Conservation (phyloP, 2,888 invertebrate species). For the Watsonalla binaria region DNA sequence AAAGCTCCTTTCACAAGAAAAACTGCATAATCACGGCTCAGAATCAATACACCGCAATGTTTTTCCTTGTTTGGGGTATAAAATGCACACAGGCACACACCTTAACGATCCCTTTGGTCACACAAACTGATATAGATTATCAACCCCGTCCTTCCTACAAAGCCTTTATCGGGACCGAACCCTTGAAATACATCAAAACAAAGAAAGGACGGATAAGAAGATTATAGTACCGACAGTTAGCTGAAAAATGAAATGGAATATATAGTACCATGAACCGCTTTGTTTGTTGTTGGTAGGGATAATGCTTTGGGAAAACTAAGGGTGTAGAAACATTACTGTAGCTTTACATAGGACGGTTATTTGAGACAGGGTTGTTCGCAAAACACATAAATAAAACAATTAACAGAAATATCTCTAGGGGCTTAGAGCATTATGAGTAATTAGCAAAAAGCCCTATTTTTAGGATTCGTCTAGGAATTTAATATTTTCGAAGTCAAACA, state of each 20-base stretch:
- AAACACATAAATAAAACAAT: too few species aligned
- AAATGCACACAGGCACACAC: slow-evolving; percentile 22
- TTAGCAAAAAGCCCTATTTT: too few species aligned
- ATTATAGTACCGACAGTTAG: slow-evolving; percentile 47
- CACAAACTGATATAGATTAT: slow-evolving; percentile 66
- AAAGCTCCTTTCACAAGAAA: slow-evolving; percentile 2
- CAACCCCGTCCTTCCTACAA: slow-evolving; percentile 54
- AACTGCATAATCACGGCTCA: slow-evolving; percentile 28
- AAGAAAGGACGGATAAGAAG: slow-evolving; percentile 57
- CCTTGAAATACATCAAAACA: slow-evolving; percentile 60
- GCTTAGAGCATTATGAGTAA: too few species aligned
- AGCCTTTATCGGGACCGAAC: slow-evolving; percentile 47
- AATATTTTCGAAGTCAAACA: too few species aligned
- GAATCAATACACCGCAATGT: slow-evolving; percentile 25
- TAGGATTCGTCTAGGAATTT: too few species aligned
- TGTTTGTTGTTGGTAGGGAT: neutral
- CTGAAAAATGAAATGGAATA: slow-evolving; percentile 43
- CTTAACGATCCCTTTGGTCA: slow-evolving; percentile 46
- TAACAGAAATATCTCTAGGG: too few species aligned
- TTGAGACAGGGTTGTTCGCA: too few species aligned
- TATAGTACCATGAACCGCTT: slow-evolving; percentile 19
- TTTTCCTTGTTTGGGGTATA: slow-evolving; percentile 22
- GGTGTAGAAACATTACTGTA: too few species aligned
- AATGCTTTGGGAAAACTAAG: neutral
- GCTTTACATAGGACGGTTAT: too few species aligned